A percentile compares a stretch with the other conserved stretches of the same genome.
These are phyloP conservation scores for Himalopsyche anomala DNA, from an alignment of 2,888 invertebrate species.

Conservation along the genomic window DNA sequence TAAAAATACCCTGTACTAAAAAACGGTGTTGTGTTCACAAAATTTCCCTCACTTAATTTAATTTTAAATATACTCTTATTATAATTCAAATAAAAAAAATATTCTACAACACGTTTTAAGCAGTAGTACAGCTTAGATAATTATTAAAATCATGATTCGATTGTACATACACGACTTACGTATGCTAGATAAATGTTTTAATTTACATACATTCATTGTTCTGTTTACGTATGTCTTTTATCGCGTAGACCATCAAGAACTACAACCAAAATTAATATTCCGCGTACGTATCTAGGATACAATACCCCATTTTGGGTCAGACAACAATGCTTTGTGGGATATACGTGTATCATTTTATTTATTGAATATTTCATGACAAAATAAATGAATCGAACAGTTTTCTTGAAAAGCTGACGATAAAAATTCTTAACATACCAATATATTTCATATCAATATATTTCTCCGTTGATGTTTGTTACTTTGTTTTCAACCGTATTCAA, in stretches of 20 bases:
- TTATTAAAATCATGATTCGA: background rate
- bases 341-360: background rate
- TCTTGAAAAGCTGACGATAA: background rate
- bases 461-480: no score
- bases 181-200: background rate
- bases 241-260: background rate
- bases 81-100: no score
- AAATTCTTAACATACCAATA: background rate
- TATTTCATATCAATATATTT: no score
- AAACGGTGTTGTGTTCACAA: no score
- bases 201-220: background rate
- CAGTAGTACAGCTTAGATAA: no score
- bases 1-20: no score
- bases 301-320: slow-evolving; percentile 20
- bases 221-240: background rate
- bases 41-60: no score
- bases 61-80: no score
- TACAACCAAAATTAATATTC: slow-evolving; percentile 2
- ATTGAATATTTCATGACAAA: background rate
- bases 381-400: slow-evolving; percentile 7
- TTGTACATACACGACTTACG: background rate
- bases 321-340: slow-evolving; percentile 4
- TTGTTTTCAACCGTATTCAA: no score
- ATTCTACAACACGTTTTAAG: no score
- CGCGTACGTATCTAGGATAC: background rate